Conservation (phyloP, 2,888 invertebrate species). For the Netelia virgata region DNA sequence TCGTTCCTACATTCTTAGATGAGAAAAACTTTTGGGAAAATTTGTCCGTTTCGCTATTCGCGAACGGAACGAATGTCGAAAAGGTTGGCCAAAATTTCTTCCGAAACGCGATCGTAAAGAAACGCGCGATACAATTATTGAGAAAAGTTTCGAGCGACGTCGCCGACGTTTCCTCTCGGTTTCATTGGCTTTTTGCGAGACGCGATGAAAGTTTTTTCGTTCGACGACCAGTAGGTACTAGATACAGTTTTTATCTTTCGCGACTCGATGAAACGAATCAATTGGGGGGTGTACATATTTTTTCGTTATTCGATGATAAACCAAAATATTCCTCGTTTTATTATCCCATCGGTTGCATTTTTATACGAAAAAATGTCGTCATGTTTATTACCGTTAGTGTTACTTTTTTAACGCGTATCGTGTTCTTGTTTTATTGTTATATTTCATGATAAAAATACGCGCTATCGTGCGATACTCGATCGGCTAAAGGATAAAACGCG, state of each 20-base stretch:
- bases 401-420: no score
- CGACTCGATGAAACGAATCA: neutral
- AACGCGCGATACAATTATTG: slow-evolving; percentile 8
- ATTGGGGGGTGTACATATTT: no score
- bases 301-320: no score
- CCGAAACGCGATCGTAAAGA: neutral
- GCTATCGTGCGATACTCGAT: no score
- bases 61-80: neutral
- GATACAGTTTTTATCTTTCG: neutral
- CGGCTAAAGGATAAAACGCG: no score
- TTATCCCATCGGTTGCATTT: no score
- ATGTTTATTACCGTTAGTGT: no score
- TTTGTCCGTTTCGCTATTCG: no score
- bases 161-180: no score
- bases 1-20: neutral
- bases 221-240: no score
- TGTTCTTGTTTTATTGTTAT: neutral
- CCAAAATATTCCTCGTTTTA: no score
- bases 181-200: neutral
- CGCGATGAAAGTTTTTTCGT: neutral
- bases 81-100: neutral
- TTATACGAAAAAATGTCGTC: no score
- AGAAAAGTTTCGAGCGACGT: neutral
- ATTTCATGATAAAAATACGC: neutral
- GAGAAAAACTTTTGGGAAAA: neutral